Evolutionary conservation across 2,797 vertebrate species (phyloP).

Genomic region (Bucorvus abyssinicus): DNA sequence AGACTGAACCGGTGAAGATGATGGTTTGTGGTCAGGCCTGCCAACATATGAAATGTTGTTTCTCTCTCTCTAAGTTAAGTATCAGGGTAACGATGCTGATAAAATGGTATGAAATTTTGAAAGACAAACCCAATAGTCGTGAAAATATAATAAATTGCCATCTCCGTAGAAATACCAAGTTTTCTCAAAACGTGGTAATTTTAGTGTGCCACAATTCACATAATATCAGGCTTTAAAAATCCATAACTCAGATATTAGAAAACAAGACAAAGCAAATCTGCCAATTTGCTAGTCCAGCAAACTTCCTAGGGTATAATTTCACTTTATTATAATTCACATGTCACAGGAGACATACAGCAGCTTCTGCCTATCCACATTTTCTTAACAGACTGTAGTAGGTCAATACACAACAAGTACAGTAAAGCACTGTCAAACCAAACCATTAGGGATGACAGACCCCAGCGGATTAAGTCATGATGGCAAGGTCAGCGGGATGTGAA

Average conservation of each 20-base stretch:
- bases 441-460: background rate
- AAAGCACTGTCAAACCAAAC: constrained; percentile 8
- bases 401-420: background rate
- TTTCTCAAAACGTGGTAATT: background rate
- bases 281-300: background rate
- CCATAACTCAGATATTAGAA: background rate
- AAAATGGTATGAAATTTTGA: background rate
- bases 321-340: background rate
- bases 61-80: background rate
- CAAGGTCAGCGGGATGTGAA: constrained; percentile 42
- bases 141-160: background rate
- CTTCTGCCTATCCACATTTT: background rate
- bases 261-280: background rate
- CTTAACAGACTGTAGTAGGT: background rate
- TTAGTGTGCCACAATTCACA: background rate
- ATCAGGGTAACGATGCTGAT: background rate
- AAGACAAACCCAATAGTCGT: background rate
- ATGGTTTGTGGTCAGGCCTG: background rate
- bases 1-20: background rate
- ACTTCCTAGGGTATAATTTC: background rate
- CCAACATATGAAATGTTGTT: background rate
- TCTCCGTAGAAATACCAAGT: background rate
- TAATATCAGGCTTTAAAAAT: background rate
- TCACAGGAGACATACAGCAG: background rate
- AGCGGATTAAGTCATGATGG: constrained; percentile 4